A percentile compares a stretch with the other conserved stretches of the same genome.
These are phyloP conservation scores for Florisuga fusca DNA, from an alignment of 2,797 vertebrate genomes.

Conservation along the genomic window DNA sequence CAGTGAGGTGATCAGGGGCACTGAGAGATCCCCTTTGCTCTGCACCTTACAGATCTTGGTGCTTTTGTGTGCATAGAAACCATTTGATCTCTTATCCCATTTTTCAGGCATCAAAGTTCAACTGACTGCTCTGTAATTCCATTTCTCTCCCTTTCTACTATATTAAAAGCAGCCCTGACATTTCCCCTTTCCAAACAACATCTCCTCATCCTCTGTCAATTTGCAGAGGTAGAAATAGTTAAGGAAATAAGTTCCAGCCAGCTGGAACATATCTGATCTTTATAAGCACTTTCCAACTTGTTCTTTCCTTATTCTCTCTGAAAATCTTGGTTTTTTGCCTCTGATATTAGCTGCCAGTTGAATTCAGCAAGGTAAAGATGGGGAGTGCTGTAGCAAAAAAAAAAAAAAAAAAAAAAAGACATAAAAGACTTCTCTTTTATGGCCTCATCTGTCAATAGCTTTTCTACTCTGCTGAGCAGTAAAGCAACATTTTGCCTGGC, in stretches of 20 bases:
- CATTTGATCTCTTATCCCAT: neutral
- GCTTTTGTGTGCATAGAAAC: neutral
- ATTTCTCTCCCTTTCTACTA: neutral
- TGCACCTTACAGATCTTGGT: rapidly evolving
- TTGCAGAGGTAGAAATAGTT: neutral
- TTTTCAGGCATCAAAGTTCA: neutral
- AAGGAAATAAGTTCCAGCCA: neutral
- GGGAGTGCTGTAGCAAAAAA: neutral
- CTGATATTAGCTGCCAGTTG: neutral
- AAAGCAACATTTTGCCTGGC: neutral
- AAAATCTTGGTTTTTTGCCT: neutral
- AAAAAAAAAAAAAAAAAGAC: neutral
- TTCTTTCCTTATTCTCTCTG: neutral
- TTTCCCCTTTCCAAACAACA: neutral
- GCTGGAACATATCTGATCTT: neutral
- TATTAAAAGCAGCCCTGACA: neutral
- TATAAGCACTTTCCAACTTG: neutral
- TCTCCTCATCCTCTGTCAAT: neutral
- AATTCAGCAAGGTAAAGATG: neutral
- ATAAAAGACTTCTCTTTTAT: neutral
- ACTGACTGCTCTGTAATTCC: neutral
- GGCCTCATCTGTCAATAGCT: neutral
- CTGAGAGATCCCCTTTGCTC: neutral
- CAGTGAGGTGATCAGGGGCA: neutral
- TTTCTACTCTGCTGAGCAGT: neutral